phyloP scores from a whole-genome alignment of 2,113 vertebrate species.

The Paraplagusia blochii region DNA sequence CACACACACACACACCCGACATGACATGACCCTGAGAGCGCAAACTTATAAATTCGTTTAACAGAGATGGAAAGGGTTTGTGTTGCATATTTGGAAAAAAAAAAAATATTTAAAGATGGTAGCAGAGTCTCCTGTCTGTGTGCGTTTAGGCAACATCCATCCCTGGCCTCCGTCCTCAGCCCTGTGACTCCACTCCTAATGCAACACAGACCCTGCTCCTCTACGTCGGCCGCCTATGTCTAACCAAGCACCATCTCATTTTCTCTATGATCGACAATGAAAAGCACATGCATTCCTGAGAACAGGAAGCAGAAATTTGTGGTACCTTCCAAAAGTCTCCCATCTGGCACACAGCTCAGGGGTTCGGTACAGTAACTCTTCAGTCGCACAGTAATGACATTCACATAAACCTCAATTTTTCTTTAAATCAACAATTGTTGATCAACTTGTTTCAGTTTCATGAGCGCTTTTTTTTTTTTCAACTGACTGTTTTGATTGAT shows the following conservation, averaged over 20 bases:
- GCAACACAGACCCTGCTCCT: slow-evolving; percentile 57
- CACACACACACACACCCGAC: slow-evolving; percentile 7
- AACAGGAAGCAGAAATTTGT: slow-evolving; percentile 57
- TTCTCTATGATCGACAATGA: slow-evolving; percentile 61
- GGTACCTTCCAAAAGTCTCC: slow-evolving; percentile 58
- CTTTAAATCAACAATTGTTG: too few relatives aligned
- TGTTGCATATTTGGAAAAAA: slow-evolving; percentile 3
- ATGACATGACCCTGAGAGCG: slow-evolving; percentile 16
- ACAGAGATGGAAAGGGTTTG: slow-evolving; percentile 17
- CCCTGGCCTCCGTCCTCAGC: slow-evolving; percentile 17
- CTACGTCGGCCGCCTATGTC: slow-evolving; percentile 33
- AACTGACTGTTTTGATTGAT: too few relatives aligned
- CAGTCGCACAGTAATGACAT: slow-evolving; percentile 24
- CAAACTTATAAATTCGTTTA: slow-evolving; percentile 33
- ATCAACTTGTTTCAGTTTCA: slow-evolving; percentile 3
- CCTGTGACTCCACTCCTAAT: slow-evolving; percentile 59
- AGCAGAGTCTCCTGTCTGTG: slow-evolving; percentile 26
- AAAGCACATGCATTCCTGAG: slow-evolving; percentile 69
- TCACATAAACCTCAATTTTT: too few relatives aligned
- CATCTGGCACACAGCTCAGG: slow-evolving; percentile 64
- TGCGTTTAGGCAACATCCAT: slow-evolving; percentile 39
- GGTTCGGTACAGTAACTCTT: slow-evolving; percentile 35
- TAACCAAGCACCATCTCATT: slow-evolving; percentile 56
- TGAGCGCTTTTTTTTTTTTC: slow-evolving; percentile 23
- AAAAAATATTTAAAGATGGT: slow-evolving; percentile 26